phyloP scores from a whole-genome alignment of 2,888 invertebrate genomes.

The Cataglyphis livida region DNA sequence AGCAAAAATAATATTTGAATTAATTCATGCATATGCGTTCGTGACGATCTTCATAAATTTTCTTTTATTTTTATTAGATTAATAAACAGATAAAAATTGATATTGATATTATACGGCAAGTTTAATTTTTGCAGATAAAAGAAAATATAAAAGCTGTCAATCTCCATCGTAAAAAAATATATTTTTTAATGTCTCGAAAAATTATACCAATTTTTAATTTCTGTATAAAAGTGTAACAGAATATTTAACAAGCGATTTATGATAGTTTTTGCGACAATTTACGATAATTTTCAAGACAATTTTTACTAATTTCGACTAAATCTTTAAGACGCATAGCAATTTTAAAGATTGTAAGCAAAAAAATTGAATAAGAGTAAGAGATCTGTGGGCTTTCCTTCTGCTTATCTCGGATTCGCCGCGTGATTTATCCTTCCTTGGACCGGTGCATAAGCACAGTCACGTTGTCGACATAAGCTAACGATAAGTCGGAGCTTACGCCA shows the following conservation, averaged over 20 bases:
- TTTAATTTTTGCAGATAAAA: constrained; percentile 18
- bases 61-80: neutral
- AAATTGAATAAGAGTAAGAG: neutral
- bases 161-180: neutral
- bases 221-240: neutral
- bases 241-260: neutral
- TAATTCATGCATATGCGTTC: neutral
- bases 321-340: neutral
- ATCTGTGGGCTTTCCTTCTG: constrained; percentile 23
- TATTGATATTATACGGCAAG: neutral
- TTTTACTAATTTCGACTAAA: neutral
- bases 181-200: neutral
- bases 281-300: neutral
- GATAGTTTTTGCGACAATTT: neutral
- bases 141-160: no score
- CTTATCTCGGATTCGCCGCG: constrained; percentile 38
- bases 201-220: neutral
- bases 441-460: constrained; percentile 48
- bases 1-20: constrained; percentile 24
- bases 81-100: neutral
- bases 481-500: constrained; percentile 51
- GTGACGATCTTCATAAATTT: constrained; percentile 11
- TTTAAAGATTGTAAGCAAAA: neutral
- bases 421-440: constrained; percentile 52
- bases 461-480: constrained; percentile 53